Conservation (phyloP, 2,888 invertebrate genomes). For the Netelia inedita region DNA sequence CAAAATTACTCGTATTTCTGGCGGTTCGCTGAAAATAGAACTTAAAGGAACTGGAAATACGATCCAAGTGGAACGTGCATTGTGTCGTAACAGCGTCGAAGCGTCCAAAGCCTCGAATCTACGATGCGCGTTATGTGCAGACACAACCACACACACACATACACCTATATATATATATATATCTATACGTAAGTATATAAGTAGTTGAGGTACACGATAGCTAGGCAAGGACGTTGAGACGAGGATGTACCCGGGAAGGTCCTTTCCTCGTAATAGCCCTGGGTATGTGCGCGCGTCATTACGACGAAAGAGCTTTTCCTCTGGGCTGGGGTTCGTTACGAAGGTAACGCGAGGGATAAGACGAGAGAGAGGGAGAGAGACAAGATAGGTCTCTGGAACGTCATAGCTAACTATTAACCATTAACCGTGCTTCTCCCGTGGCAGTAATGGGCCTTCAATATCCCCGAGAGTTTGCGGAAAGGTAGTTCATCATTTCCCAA, state of each 20-base stretch:
- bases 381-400: constrained; percentile 40
- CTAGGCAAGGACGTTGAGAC: background rate
- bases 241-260: background rate
- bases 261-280: background rate
- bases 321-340: constrained; percentile 39
- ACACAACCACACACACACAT: too few species aligned
- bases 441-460: constrained; percentile 76
- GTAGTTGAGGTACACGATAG: background rate
- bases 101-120: constrained; percentile 23
- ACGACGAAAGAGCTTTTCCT: constrained; percentile 9
- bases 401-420: constrained; percentile 70
- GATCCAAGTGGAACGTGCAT: constrained; percentile 21
- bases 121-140: constrained; percentile 13
- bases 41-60: constrained; percentile 4
- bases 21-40: background rate
- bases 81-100: constrained; percentile 19
- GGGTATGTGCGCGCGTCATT: constrained; percentile 5
- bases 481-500: constrained; percentile 63
- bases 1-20: constrained; percentile 20
- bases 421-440: constrained; percentile 64
- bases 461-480: constrained; percentile 72
- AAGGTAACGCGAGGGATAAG: constrained; percentile 39
- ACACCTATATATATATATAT: background rate
- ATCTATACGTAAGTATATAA: background rate
- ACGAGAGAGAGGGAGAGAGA: constrained; percentile 27